Conservation (phyloP, 2,888 invertebrate species). For the Eupithecia tripunctaria region DNA sequence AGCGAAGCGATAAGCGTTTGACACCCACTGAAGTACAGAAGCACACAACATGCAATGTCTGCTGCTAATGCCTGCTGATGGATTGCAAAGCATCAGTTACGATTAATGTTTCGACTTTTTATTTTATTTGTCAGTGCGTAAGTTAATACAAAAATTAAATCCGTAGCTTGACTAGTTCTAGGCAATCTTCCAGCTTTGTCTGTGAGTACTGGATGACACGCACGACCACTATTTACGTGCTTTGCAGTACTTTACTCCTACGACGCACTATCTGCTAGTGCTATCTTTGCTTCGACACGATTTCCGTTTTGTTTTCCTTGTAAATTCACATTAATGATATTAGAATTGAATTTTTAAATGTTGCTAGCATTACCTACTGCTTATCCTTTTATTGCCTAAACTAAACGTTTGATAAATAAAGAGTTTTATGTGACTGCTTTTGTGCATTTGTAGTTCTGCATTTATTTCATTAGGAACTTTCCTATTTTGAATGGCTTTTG, state of each 20-base stretch:
- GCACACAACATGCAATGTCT: not conserved
- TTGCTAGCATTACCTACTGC: not conserved
- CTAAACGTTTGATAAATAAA: not conserved
- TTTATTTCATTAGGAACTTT: not conserved
- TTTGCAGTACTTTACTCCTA: slow-evolving; percentile 46
- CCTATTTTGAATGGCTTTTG: not conserved
- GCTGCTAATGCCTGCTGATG: not conserved
- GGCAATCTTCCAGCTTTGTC: slow-evolving; percentile 53
- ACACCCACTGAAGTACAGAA: not conserved
- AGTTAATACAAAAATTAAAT: not conserved
- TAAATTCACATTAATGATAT: not conserved
- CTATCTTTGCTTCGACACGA: slow-evolving; percentile 19
- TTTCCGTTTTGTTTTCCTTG: slow-evolving; percentile 13
- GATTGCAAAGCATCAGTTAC: not conserved
- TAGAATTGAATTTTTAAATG: not conserved
- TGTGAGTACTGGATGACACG: slow-evolving; percentile 73
- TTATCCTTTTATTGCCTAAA: not conserved
- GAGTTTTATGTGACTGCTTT: not conserved
- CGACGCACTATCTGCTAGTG: slow-evolving; percentile 19
- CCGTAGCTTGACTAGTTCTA: slow-evolving; percentile 31
- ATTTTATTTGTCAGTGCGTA: not conserved
- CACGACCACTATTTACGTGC: slow-evolving; percentile 61
- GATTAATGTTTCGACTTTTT: not conserved
- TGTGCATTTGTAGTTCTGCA: not conserved
- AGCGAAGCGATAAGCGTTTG: slow-evolving; percentile 33